Evolutionary conservation across 2,797 vertebrate genomes (phyloP), one percentile per base, ranked within the genome.

Genomic region (Synaphobranchus kaupii): DNA sequence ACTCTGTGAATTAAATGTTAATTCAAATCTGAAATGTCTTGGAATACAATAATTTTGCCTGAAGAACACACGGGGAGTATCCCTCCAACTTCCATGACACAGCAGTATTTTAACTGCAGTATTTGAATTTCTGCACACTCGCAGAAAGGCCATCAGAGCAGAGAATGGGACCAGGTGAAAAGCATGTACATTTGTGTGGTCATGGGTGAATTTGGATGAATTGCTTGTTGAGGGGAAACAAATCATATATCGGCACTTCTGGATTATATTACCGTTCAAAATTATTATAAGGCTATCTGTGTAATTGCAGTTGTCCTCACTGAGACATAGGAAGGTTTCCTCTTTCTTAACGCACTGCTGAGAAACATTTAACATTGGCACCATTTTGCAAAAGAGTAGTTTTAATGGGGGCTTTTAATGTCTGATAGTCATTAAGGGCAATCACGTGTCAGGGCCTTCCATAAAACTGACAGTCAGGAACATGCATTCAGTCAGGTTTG

Each of bases 381-480:
- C 44, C 44, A 71, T 68, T 68, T 50, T 52, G 84, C 34, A 71
- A 20, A 84, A 66, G 17, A 17, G 10, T 47, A 25, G 39, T n/a
- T 39, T 68, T 85, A 48, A 85, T 68, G 63, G 63, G 34, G 22
- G 84, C n/a, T 71, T 15, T n/a, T 68, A 68, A 85, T 73, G 63
- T 68, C 31, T 78, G 50, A 22, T 22, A 86, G 71, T 80, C 71
- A 73, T 78, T 71, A 85, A 71, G 28, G 71, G 28, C 9, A 10
- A 52, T 34, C 39, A 1, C 50, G 17, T 44, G 54, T 86, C 85
- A 78, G 34, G 34, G 73, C 15, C 50, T 22, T 28, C 85, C 34
- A 80, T 86, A 80, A 78, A 86, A 39, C n/a, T 58, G 85, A 50
- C 52, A 78, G 68, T 34, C 52, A 50, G 28, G 73, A 8, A 78